Conservation (phyloP, 2,797 vertebrate species). For the Lepus oiostolus region DNA sequence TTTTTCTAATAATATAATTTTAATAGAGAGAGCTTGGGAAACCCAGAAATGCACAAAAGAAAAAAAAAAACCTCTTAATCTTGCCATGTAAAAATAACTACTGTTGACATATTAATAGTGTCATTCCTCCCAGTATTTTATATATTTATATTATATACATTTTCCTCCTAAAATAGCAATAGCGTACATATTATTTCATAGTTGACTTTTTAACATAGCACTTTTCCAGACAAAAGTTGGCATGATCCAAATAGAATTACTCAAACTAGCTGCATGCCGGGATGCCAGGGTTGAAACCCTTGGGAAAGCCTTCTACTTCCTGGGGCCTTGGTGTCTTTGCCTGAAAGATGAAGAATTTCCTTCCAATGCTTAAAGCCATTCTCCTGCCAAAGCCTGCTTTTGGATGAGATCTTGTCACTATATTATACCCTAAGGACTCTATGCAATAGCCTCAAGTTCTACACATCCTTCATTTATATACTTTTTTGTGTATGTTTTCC, state of each 20-base stretch:
- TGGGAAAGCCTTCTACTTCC: conserved; percentile 24
- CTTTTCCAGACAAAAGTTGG: conserved; percentile 58
- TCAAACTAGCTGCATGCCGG: conserved; percentile 24
- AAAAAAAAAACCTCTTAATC: conserved; percentile 34
- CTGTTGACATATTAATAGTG: not conserved
- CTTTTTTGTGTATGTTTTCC: not conserved
- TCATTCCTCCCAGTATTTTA: conserved; percentile 7
- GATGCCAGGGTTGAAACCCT: conserved; percentile 9
- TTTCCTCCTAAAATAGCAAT: conserved; percentile 45
- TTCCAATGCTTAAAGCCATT: not conserved
- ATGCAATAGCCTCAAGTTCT: not conserved
- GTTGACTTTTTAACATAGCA: conserved; percentile 7
- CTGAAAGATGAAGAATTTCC: conserved; percentile 59
- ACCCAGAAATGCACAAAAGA: not conserved
- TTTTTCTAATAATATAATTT: conserved; percentile 46
- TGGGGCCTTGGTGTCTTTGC: not conserved
- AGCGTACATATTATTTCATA: not conserved
- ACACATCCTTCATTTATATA: not conserved
- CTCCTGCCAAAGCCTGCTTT: not conserved
- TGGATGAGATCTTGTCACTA: not conserved
- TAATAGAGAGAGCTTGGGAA: conserved; percentile 1
- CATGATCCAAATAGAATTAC: not conserved
- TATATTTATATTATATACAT: not conserved
- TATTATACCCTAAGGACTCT: not conserved
- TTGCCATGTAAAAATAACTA: conserved; percentile 26